Evolutionary conservation across 2,113 vertebrate species (phyloP).

Genomic region (Isurus oxyrinchus): DNA sequence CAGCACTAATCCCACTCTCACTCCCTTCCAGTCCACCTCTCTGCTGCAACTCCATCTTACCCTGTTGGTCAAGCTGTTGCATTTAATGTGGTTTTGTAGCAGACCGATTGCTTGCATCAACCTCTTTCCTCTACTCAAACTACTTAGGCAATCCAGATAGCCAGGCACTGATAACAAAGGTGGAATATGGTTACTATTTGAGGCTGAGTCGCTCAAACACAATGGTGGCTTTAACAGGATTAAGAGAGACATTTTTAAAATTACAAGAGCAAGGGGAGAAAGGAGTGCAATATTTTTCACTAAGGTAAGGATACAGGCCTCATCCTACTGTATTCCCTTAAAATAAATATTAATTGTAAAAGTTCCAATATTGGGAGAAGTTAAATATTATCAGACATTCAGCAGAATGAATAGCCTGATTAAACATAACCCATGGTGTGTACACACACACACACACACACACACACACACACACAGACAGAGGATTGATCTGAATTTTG

Average conservation of each 20-base stretch:
- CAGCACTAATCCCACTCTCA: not conserved
- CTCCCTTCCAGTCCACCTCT: too few relatives aligned
- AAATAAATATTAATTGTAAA: not conserved
- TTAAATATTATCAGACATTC: not conserved
- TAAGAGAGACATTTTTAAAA: not conserved
- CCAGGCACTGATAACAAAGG: not conserved
- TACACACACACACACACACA: accelerated
- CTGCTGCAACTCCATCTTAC: not conserved
- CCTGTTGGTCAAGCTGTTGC: not conserved
- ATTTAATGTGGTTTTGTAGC: not conserved
- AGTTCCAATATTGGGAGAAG: not conserved
- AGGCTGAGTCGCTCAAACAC: not conserved
- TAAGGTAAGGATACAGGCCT: not conserved
- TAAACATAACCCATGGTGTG: not conserved
- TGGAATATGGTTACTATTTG: not conserved
- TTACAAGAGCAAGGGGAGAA: not conserved
- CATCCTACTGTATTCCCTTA: not conserved
- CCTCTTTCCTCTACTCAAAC: not conserved
- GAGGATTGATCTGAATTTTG: not conserved
- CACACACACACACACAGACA: not conserved
- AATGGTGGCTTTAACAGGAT: not conserved
- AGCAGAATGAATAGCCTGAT: not conserved
- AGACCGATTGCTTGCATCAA: not conserved
- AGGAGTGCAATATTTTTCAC: not conserved
- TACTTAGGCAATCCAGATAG: not conserved